A percentile compares a stretch with the other conserved stretches of the same genome.
Conservation (phyloP, 1,140 invertebrate genomes). For the Spodoptera frugiperda region DNA sequence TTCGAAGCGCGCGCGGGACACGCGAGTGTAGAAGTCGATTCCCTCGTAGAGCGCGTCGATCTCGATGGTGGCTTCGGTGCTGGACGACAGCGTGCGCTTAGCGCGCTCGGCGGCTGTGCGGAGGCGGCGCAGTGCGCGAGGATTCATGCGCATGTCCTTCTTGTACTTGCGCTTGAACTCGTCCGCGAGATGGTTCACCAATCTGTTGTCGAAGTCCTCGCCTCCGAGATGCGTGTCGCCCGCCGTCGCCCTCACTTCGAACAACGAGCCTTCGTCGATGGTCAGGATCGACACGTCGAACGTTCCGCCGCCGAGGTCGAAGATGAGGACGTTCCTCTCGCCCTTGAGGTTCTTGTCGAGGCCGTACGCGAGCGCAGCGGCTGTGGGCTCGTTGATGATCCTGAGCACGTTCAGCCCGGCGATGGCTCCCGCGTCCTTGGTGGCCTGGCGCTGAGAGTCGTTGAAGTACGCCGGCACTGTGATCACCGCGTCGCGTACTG, state of each 20-base stretch:
- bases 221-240: constrained; percentile 88
- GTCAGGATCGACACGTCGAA: constrained; percentile 91
- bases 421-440: constrained; percentile 91
- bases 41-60: constrained; percentile 85
- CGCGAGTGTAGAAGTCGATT: constrained; percentile 84
- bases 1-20: constrained; percentile 83
- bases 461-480: constrained; percentile 97
- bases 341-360: constrained; percentile 92
- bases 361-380: constrained; percentile 91
- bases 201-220: constrained; percentile 92
- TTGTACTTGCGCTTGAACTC: constrained; percentile 85
- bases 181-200: constrained; percentile 89
- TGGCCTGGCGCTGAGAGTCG: constrained; percentile 95
- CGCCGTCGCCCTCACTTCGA: constrained; percentile 90
- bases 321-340: constrained; percentile 87
- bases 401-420: constrained; percentile 90
- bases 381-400: constrained; percentile 92
- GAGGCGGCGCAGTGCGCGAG: constrained; percentile 87
- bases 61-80: constrained; percentile 84
- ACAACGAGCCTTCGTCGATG: constrained; percentile 90
- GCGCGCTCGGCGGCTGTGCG: constrained; percentile 88
- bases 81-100: constrained; percentile 85
- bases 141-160: constrained; percentile 82
- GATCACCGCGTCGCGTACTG: constrained; percentile 90
- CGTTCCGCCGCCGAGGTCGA: constrained; percentile 87